Base-by-base conservation (phyloP, 2,888 invertebrate genomes). In the Sinelater perroti region DNA sequence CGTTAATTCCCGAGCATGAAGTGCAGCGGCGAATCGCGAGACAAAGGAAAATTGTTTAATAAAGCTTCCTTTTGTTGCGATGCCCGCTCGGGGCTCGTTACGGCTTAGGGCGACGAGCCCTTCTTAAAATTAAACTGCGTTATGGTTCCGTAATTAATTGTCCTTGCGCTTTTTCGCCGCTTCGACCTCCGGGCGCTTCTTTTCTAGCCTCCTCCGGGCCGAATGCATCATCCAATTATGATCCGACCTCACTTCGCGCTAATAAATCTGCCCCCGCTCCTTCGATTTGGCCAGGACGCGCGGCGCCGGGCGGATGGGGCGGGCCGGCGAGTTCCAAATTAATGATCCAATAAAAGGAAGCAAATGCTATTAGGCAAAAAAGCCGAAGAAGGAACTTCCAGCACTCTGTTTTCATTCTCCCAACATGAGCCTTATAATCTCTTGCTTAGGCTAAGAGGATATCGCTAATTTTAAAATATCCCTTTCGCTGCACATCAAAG, bases 41-140 rank as follows among this genome's bases (percentile, higher is more conserved):
- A 40, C 40, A 40, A 40, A 40, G 40, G 40, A 40, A 40, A 24
- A 40, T 40, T 40, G 40, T 40, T 40, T 40, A 40, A 40, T 40
- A 40, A 40, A 40, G 40, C 40, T 40, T 40, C 24, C 40, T 24
- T 26, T 40, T 40, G 24, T 40, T 24, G 14, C 14, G 40, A 40
- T 40, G 24, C 40, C 24, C n/a, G 10, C 24, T 24, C 14, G 24
- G 24, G 24, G 24, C 24, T 40, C 40, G 24, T 21, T 21, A 13
- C n/a, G n/a, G 40, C 21, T 40, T 40, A 40, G 7, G 2, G 40
- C 13, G 40, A 14, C 21, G 6, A 24, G 24, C 40, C 24, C 16
- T 40, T 21, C 40, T 40, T 40, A 14, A 14, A 40, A 40, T 40
- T 40, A 40, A 21, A 24, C 14, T 24, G 24, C 26, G 40, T 14